Conservation (phyloP, 1,140 invertebrate genomes). For the Venustaconcha ellipsiformis region DNA sequence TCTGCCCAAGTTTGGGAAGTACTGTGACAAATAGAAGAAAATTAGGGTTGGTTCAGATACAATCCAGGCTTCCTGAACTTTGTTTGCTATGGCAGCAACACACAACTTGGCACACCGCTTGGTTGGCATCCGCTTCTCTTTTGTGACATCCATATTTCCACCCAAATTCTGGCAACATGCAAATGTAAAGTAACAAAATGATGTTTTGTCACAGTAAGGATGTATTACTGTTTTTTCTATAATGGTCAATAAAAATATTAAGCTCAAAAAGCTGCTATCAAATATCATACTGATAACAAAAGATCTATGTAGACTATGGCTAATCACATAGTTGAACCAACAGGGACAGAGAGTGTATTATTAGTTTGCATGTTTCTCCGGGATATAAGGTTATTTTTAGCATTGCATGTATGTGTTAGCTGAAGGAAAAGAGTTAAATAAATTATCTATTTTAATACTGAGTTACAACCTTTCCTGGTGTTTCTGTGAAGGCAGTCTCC, state of each 20-base stretch:
- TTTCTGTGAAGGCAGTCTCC: constrained; percentile 43
- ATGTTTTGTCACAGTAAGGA: not conserved
- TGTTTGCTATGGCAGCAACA: constrained; percentile 82
- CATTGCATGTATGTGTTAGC: no score
- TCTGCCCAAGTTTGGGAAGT: constrained; percentile 72
- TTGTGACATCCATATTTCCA: constrained; percentile 33
- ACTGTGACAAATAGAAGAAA: constrained; percentile 76
- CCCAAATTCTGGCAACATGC: constrained; percentile 34
- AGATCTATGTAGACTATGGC: no score
- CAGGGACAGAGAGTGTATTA: no score
- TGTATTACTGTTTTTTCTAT: not conserved
- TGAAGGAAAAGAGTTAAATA: not conserved
- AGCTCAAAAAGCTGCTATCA: not conserved
- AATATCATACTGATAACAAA: not conserved
- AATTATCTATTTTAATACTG: not conserved
- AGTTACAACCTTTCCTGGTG: constrained; percentile 67
- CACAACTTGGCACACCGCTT: constrained; percentile 81
- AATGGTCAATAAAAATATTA: not conserved
- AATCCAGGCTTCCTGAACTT: constrained; percentile 83
- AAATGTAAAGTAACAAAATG: no score
- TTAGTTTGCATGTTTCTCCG: no score
- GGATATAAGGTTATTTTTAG: no score
- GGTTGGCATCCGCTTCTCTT: constrained; percentile 74
- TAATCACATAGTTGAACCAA: no score
- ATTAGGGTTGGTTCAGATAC: constrained; percentile 75